Base-by-base conservation (phyloP, 2,113 vertebrate species). In the Phycodurus eques region DNA sequence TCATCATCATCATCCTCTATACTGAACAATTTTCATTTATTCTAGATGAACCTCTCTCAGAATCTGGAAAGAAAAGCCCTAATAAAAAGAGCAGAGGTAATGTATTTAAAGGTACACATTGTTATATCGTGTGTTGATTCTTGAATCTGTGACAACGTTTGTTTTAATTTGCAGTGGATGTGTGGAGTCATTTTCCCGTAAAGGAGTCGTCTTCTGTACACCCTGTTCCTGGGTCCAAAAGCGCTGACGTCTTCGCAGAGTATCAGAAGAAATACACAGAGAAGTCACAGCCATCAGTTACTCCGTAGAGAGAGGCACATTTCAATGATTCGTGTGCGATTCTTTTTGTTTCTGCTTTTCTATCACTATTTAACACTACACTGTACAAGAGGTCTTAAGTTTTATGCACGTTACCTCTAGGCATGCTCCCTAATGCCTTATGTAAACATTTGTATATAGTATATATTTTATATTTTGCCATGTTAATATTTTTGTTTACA, bases 211-310 rank as follows among this genome's bases (percentile, higher is more conserved):
- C 8, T 27, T 43, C 69, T 33, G 22, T 17, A 5, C 14, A 6
- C 9, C 31, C n/a, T 1, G 6, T 43, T 44, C 11, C 67, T 1
- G 2, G 19, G 12, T 66, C 64, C 1, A 68, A 70, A 5, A 74
- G 47, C 7, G 12, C 19, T 20, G n/a, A 46, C 31, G 13, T 87
- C 62, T 91, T 92, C 62, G 72, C 79, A 0, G 74, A 82, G 35
- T 91, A 84, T 77, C 84, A 87, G 74, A 88, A 79, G 80, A 90
- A 74, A 73, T 88, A 85, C 79, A 82, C n/a, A 5, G 20, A 87
- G 70, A 86, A 17, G 65, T 76, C 10, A 0, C 67, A 46, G 13
- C 12, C 22, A 20, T 27, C 43, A 0, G 39, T 7, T 0, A 63
- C 63, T 31, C 4, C 76, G 43, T 80, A 59, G 70, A 39, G 3